phyloP scores from a whole-genome alignment of 2,888 invertebrate genomes.

The Opisthograptis luteolata region DNA sequence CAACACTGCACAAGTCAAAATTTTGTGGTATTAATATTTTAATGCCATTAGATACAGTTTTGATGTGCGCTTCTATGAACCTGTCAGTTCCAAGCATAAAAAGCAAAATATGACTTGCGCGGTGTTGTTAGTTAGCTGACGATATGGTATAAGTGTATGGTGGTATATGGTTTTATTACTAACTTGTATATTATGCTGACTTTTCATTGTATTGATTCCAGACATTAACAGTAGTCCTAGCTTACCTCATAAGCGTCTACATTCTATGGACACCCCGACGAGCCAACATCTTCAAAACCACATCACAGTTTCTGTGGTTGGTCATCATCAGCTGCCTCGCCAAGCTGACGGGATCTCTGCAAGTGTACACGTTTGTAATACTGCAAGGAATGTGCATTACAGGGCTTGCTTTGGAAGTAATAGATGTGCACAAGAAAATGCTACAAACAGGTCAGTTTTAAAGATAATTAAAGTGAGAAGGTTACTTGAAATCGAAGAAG shows the following conservation, averaged over 20 bases:
- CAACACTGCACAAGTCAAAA: no score
- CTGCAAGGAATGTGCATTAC: conserved; percentile 87
- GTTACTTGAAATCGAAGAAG: neutral
- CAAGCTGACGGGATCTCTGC: conserved; percentile 89
- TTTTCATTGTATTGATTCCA: conserved; percentile 67
- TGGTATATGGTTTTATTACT: no score
- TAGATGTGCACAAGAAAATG: conserved; percentile 81
- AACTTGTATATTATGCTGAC: no score
- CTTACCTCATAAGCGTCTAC: conserved; percentile 88
- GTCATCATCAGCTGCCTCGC: conserved; percentile 90
- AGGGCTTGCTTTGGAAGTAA: conserved; percentile 86
- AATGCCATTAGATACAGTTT: no score
- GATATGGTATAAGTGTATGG: no score
- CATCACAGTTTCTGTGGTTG: conserved; percentile 90
- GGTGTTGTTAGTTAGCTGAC: no score
- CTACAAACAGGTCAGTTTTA: conserved; percentile 65
- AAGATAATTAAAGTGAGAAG: neutral
- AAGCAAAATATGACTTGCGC: no score
- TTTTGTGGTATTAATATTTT: no score
- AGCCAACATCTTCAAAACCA: conserved; percentile 86
- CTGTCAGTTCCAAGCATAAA: no score
- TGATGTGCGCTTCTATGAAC: no score
- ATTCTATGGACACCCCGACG: conserved; percentile 91
- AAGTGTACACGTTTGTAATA: conserved; percentile 89
- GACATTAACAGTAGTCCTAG: conserved; percentile 87